phyloP scores from a whole-genome alignment of 2,888 invertebrate species.

The Drosophila planitibia region DNA sequence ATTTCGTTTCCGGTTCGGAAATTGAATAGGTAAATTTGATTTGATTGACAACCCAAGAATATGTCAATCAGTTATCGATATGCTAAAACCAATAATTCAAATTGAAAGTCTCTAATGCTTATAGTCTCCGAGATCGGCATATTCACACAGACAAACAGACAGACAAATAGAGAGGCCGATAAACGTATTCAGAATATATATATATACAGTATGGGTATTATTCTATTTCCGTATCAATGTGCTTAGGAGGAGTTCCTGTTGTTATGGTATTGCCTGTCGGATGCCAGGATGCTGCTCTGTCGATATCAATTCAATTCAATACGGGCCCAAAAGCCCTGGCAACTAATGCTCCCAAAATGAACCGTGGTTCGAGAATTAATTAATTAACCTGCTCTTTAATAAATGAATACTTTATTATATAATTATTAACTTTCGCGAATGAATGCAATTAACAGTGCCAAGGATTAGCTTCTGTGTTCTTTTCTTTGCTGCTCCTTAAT shows the following conservation, averaged over 20 bases:
- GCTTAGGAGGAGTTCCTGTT: background rate
- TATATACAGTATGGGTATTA: background rate
- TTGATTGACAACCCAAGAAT: background rate
- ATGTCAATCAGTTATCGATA: too few species aligned
- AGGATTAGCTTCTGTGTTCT: background rate
- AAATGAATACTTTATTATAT: slow-evolving; percentile 12
- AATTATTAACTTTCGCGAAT: slow-evolving; percentile 32
- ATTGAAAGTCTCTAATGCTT: background rate
- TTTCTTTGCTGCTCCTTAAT: background rate
- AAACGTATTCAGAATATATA: background rate
- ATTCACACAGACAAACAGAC: background rate
- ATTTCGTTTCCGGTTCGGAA: background rate
- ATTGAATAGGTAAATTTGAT: background rate
- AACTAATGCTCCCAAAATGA: background rate
- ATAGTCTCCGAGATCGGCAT: background rate
- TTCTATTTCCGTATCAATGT: background rate
- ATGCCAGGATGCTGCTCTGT: background rate
- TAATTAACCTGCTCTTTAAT: background rate
- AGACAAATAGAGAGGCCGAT: background rate
- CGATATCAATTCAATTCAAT: slow-evolving; percentile 4
- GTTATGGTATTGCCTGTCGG: slow-evolving; percentile 18
- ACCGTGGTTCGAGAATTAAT: background rate
- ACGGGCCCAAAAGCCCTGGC: too few species aligned
- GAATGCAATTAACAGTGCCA: slow-evolving; percentile 18
- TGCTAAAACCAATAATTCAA: background rate